Percentiles rank a stretch among this genome's conserved stretches.
Conservation (phyloP, 2,113 vertebrate species). For the Xiphias gladius region DNA sequence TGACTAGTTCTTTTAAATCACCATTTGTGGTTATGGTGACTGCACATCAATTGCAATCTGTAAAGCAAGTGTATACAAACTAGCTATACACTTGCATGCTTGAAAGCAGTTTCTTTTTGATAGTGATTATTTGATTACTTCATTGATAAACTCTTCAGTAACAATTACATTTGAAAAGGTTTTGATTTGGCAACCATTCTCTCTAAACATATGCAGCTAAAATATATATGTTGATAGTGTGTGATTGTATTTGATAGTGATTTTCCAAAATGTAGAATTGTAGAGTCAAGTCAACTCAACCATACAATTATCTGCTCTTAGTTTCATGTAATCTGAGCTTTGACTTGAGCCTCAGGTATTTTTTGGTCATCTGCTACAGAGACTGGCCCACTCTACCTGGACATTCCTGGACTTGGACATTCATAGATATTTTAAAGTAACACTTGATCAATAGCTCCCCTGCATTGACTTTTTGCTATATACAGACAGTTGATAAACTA, state of each 20-base stretch:
- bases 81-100: conserved; percentile 6
- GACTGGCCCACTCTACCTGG: not conserved
- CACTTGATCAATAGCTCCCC: too few relatives aligned
- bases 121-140: not conserved
- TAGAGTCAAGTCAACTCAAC: not conserved
- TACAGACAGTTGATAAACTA: too few relatives aligned
- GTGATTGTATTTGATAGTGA: not conserved
- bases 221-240: not conserved
- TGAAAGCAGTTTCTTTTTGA: conserved; percentile 24
- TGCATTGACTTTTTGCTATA: too few relatives aligned
- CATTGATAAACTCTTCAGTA: not conserved
- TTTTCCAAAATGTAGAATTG: not conserved
- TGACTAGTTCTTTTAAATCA: not conserved
- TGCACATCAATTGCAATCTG: not conserved
- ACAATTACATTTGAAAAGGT: not conserved
- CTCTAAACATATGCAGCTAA: not conserved
- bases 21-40: not conserved
- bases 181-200: not conserved
- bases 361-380: not conserved
- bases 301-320: not conserved
- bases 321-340: not conserved
- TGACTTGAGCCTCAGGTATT: not conserved
- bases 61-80: conserved; percentile 6
- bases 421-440: not conserved
- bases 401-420: not conserved